phyloP scores from a whole-genome alignment of 2,113 vertebrate species.

The Gyps fulvus region DNA sequence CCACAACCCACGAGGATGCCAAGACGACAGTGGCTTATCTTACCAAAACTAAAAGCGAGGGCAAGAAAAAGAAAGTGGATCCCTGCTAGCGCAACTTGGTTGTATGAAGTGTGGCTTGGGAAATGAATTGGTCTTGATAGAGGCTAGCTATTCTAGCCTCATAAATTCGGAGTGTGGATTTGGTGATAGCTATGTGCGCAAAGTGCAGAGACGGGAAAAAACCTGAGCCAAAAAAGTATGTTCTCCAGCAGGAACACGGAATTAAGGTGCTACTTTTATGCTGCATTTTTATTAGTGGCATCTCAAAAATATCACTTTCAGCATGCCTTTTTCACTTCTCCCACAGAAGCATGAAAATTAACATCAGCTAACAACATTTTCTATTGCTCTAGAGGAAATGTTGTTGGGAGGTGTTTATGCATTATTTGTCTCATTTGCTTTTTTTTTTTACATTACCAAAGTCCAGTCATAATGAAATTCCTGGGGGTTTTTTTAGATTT shows the following conservation, averaged over 20 bases:
- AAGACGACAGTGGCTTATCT: neutral
- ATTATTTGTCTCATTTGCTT: neutral
- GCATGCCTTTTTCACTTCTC: conserved; percentile 59
- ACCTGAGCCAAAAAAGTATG: neutral
- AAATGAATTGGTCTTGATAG: neutral
- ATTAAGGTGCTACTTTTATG: conserved; percentile 46
- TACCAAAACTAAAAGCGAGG: neutral
- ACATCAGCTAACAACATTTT: conserved; percentile 41
- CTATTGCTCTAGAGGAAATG: conserved; percentile 41
- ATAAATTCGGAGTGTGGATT: neutral
- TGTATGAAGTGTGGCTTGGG: neutral
- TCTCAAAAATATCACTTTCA: conserved; percentile 60
- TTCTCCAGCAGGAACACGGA: neutral
- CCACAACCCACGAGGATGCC: neutral
- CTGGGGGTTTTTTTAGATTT: neutral
- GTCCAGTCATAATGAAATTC: neutral
- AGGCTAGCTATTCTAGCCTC: neutral
- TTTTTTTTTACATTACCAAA: neutral
- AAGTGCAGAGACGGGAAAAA: neutral
- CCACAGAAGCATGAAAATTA: conserved; percentile 56
- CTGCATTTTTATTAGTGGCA: conserved; percentile 54
- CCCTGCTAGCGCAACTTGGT: neutral
- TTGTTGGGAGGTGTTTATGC: neutral
- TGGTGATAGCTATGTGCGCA: neutral
- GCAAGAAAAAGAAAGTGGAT: neutral